A percentile compares a stretch with the other conserved stretches of the same genome.
Evolutionary conservation across 2,888 invertebrate genomes (phyloP).

Genomic region (Napeogenes inachia): DNA sequence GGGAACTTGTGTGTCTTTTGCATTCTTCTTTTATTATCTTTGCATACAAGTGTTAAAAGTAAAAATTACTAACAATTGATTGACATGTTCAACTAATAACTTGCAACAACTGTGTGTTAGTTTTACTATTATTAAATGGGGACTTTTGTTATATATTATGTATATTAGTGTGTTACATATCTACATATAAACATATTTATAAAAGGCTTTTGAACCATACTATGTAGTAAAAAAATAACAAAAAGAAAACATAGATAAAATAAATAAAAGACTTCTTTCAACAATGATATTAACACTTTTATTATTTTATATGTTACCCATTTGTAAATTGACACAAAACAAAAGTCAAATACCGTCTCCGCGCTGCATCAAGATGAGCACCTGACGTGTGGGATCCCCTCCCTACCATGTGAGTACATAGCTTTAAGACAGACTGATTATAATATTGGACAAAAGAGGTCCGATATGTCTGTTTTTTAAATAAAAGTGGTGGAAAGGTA

Average conservation of each 20-base stretch:
- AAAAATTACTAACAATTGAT: background rate
- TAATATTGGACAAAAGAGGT: constrained; percentile 15
- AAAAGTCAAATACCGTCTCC: constrained; percentile 71
- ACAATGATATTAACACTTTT: constrained; percentile 78
- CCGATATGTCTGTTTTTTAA: constrained; percentile 20
- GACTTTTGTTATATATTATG: background rate
- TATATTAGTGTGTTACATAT: constrained; percentile 2
- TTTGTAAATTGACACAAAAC: constrained; percentile 78
- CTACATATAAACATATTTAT: constrained; percentile 7
- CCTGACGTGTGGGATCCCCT: constrained; percentile 41
- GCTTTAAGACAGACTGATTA: constrained; percentile 40
- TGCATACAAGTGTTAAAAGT: background rate
- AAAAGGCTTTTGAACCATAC: constrained; percentile 10
- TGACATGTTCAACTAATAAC: constrained; percentile 1
- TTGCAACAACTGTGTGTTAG: constrained; percentile 2
- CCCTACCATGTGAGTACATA: constrained; percentile 68
- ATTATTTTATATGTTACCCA: constrained; percentile 78
- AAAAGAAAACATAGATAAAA: constrained; percentile 24
- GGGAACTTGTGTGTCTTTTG: background rate
- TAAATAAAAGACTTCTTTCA: constrained; percentile 46
- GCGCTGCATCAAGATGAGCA: constrained; percentile 53
- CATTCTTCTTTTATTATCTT: background rate
- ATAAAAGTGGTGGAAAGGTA: constrained; percentile 8
- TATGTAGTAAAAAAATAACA: constrained; percentile 13
- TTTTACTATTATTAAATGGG: constrained; percentile 3